These are phyloP conservation scores for Scaptomyza tumidula DNA, from an alignment of 2,888 invertebrate species.

Conservation along the genomic window DNA sequence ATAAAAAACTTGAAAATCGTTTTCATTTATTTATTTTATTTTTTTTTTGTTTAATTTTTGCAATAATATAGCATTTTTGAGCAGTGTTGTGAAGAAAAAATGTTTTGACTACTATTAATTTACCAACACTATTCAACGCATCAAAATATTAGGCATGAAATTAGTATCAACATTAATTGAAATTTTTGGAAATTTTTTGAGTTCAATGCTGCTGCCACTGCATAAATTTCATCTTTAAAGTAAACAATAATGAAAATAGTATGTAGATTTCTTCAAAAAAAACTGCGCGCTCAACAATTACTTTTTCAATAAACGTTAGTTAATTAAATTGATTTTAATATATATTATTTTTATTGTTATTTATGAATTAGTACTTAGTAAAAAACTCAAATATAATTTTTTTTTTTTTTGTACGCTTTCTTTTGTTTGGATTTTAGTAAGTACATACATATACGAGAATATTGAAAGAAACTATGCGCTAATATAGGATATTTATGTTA, in stretches of 20 bases:
- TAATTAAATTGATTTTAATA: constrained; percentile 38
- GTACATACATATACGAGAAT: constrained; percentile 66
- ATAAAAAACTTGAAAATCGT: constrained; percentile 78
- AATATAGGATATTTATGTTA: constrained; percentile 63
- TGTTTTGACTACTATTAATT: constrained; percentile 49
- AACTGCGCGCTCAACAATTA: constrained; percentile 59
- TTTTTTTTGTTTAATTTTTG: constrained; percentile 2
- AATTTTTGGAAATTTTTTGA: constrained; percentile 30
- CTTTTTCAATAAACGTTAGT: constrained; percentile 56
- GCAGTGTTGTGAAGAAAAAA: constrained; percentile 39
- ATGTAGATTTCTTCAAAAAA: constrained; percentile 32
- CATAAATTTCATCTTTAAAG: constrained; percentile 58
- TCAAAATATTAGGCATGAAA: constrained; percentile 49
- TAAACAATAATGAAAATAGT: constrained; percentile 56
- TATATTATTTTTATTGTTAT: constrained; percentile 27
- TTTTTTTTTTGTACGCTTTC: constrained; percentile 33
- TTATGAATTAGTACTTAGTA: constrained; percentile 27
- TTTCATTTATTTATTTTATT: constrained; percentile 10
- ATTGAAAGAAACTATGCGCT: constrained; percentile 77
- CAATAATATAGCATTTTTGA: constrained; percentile 30
- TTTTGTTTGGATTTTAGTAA: constrained; percentile 35
- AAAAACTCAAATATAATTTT: constrained; percentile 56
- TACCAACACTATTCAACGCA: constrained; percentile 74
- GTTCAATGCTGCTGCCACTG: constrained; percentile 67
- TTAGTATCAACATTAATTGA: constrained; percentile 25